Evolutionary conservation across 2,113 vertebrate species (phyloP).

Genomic region (Daphoenositta chrysoptera): DNA sequence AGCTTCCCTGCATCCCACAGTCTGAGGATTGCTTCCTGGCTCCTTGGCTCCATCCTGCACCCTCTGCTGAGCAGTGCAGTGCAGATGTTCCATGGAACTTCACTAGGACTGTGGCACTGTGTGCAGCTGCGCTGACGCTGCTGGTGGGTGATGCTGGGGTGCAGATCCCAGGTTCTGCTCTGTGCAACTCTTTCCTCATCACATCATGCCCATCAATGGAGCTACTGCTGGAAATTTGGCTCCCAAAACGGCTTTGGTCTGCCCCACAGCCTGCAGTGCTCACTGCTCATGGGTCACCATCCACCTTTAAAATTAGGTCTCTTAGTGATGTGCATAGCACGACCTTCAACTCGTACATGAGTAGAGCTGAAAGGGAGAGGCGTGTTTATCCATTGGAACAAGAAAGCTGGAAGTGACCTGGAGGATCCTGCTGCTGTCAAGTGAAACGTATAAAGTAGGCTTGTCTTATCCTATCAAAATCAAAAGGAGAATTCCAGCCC

Average conservation of each 20-base stretch:
- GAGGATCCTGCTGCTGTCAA: slow-evolving; percentile 38
- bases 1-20: neutral
- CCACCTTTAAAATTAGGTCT: slow-evolving; percentile 5
- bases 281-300: neutral
- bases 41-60: neutral
- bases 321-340: neutral
- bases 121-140: accelerated
- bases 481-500: slow-evolving; percentile 31
- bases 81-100: neutral
- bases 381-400: slow-evolving; percentile 7
- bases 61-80: neutral
- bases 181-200: neutral
- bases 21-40: neutral
- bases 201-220: neutral
- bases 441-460: slow-evolving; percentile 9
- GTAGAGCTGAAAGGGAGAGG: slow-evolving; percentile 27
- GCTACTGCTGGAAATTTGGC: neutral
- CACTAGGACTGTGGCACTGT: accelerated
- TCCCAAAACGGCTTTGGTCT: neutral
- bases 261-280: neutral
- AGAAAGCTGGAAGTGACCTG: slow-evolving; percentile 39
- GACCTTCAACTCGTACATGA: neutral
- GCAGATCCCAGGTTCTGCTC: neutral
- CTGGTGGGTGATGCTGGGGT: accelerated
- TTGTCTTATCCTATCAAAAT: slow-evolving; percentile 32